Base-by-base conservation (phyloP, 1,140 invertebrate species). In the Zophobas atratus region DNA sequence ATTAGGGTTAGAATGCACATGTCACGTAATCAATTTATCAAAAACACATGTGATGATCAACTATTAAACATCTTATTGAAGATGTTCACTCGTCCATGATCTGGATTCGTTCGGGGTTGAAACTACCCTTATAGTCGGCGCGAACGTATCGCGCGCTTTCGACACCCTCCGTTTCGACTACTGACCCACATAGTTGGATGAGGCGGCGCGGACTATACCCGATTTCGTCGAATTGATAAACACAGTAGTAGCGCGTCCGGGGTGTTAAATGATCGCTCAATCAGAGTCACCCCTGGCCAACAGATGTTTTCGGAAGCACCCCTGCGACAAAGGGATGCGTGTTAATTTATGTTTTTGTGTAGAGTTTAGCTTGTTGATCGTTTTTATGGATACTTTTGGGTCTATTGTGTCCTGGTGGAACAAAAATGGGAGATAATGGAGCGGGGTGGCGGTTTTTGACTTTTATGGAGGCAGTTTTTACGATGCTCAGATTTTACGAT, bases 51-150 rank as follows among this genome's bases (percentile, higher is more conserved):
- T 57, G 79, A 80, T 80, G 79, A 77, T 77, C 75, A 75, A 76
- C 72, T 75, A 80, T 76, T 78, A 76, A 67, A 73, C 74, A 78
- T 80, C 79, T 80, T 80, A 80, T 79, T 80, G 79, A 78, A 57
- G 70, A 70, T 76, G 79, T 76, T 33, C 77, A 70, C 4, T 60
- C 53, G 43, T 8, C 74, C 74, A 56, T 75, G 38, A 5, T 51
- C 49, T 51, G 6, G 2, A 51, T 20, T 51, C 46, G 41, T 8
- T 48, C 5, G 34, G 70, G 70, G 46, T n/a, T 5, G 46, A 48
- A 70, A 20, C 43, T n/a, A 8, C 32, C 1, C n/a, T n/a, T 39
- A 72, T 72, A 72, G 20, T 72, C 41, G 20, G 43, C 34, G 6
- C 35, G 8, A 34, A 38, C 57, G 57, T 63, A 72, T 72, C 32